Conservation (phyloP, 2,797 vertebrate genomes). For the Gambelia wislizenii region DNA sequence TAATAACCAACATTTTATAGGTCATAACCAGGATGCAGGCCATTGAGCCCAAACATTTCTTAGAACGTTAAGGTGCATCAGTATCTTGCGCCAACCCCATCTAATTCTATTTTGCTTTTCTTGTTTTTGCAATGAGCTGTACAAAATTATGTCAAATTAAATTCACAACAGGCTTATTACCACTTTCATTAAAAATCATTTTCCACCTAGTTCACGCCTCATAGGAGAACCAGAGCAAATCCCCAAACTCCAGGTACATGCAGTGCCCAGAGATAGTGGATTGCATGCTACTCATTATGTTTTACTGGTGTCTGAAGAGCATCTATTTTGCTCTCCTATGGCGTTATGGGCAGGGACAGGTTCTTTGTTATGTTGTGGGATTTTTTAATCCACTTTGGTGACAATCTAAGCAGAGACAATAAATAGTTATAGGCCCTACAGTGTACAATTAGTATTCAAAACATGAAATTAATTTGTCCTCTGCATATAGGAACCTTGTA, state of each 20-base stretch:
- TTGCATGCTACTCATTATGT: background rate
- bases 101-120: background rate
- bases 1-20: too few species aligned
- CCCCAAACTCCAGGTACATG: constrained; percentile 27
- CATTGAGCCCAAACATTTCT: background rate
- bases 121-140: background rate
- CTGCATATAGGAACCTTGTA: constrained; percentile 75
- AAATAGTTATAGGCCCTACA: constrained; percentile 49
- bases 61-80: rapidly evolving
- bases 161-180: background rate
- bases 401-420: constrained; percentile 17
- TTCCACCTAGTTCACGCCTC: constrained; percentile 23
- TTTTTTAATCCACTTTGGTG: background rate
- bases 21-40: background rate
- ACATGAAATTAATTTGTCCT: constrained; percentile 84
- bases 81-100: rapidly evolving
- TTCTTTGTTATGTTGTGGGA: background rate
- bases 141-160: rapidly evolving
- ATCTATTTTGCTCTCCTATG: background rate
- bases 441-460: constrained; percentile 82
- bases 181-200: background rate
- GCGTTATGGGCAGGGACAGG: background rate
- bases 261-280: background rate
- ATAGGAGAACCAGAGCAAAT: background rate
- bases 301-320: background rate